Base-by-base conservation (phyloP, 2,888 invertebrate species). In the Mactromeris polynyma region DNA sequence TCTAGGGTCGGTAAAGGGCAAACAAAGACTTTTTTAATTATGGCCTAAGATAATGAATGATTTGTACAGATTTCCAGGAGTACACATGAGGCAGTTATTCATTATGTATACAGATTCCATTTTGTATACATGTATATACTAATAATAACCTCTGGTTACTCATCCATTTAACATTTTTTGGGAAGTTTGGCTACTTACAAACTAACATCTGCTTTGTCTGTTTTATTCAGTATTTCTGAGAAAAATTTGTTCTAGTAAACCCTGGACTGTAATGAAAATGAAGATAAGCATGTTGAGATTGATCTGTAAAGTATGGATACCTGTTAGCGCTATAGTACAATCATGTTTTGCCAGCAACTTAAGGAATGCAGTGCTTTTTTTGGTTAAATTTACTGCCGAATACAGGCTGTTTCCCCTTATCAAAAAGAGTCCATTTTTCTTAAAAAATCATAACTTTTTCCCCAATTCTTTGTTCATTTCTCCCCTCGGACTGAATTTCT, bases 201-300 rank as follows among this genome's bases (percentile, higher is more conserved):
- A 19, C 73, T 33, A 69, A 69, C 69, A 69, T 69, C 69, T 69
- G 69, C 26, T 2, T 33, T 73, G 73, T 73, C 73, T 73, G 73
- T 69, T 54, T 58, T 58, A 21, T 26, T 36, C 33, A 14, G 73
- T 73, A 36, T 73, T 36, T 73, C 73, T 73, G n/a, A 36, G 73
- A 33, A 17, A 73, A 73, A 19, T 6, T 31, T 9, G 2, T 11
- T 36, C 14, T 17, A 64, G 46, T 64, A 26, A 64, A 9, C 26
- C 4, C 3, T 36, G 73, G 36, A 33, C 73, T 73, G 36, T 73
- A 17, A 26, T 11, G n/a, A 58, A 33, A 33, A 73, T 33, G 19
- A 33, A 73, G 36, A 73, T 19, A 73, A 73, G 36, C 17, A 73
- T 73, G 33, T 33, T 73, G 17, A 36, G 46, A 46, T 46, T 46